Evolutionary conservation across 2,113 vertebrate species (phyloP), one percentile per base, ranked within the genome.

Genomic region (Anolis carolinensis): DNA sequence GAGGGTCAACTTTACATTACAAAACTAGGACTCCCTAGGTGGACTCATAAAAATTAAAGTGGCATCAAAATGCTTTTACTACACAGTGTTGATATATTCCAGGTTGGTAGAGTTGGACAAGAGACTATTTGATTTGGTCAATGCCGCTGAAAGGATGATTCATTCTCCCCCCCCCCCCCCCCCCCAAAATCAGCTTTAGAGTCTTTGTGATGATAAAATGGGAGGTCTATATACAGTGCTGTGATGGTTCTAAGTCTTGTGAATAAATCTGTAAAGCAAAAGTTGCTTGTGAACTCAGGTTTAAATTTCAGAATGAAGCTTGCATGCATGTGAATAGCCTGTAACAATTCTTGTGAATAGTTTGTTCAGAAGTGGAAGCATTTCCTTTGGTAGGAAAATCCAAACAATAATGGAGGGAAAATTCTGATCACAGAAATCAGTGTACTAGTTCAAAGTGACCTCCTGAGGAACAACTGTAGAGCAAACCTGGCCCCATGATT

Each of bases 401-500:
- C 84, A 50, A 74, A 82, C 84, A 89, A 93, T 76, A 0, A 20
- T 79, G 89, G 86, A 87, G 91, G 8, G 79, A 75, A 92, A 63
- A 4, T 7, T 13, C 76, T 83, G 95, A 92, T 94, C 92, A 94
- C 39, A 77, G 82, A 27, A 89, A 85, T 91, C 94, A 95, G 94
- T 95, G 93, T 93, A 91, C 92, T 82, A n/a, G 75, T 88, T 87
- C 75, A 1, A 1, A 90, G n/a, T 80, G 87, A 87, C 91, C 91
- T 21, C 13, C 0, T 20, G 85, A 91, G 77, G 91, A 92, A 92
- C 92, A 94, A 91, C 93, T 95, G 86, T 83, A n/a, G 30, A 82
- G 83, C 77, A 3, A 93, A 95, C 94, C 96, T 96, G 93, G 93
- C 21, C 93, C 91, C 90, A 0, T 89, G 88, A 86, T 89, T 93